These are phyloP conservation scores for Molanna angustata DNA, from an alignment of 2,888 invertebrate species.

Conservation along the genomic window DNA sequence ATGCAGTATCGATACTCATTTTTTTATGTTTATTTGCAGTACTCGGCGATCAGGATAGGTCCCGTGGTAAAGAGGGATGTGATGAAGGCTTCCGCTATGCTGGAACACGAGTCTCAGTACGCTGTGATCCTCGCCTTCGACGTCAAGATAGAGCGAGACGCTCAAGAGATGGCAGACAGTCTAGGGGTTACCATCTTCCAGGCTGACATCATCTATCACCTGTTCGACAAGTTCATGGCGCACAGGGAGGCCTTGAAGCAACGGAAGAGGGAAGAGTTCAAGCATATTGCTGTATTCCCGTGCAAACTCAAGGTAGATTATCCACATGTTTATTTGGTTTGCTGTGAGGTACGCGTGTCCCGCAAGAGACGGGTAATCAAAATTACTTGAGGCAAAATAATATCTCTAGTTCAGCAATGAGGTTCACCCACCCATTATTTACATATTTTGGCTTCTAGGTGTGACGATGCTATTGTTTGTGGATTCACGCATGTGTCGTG, in stretches of 20 bases:
- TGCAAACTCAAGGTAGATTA: slow-evolving; percentile 80
- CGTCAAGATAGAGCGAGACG: slow-evolving; percentile 96
- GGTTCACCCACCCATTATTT: no score
- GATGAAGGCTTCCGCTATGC: slow-evolving; percentile 99
- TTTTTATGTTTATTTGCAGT: slow-evolving; percentile 71
- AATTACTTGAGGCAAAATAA: no score
- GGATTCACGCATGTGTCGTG: no score
- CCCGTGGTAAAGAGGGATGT: slow-evolving; percentile 99
- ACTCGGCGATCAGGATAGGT: slow-evolving; percentile 97
- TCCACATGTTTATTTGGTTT: no score
- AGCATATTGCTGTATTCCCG: slow-evolving; percentile 97
- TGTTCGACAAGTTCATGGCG: slow-evolving; percentile 95
- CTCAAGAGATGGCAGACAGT: slow-evolving; percentile 94
- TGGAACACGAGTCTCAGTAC: slow-evolving; percentile 96
- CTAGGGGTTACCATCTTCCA: slow-evolving; percentile 94
- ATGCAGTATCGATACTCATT: no score
- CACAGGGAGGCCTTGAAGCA: slow-evolving; percentile 88
- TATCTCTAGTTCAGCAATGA: no score
- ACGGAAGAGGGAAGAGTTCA: slow-evolving; percentile 92
- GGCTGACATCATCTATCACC: slow-evolving; percentile 99
- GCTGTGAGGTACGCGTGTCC: no score
- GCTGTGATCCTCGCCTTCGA: slow-evolving; percentile 99
- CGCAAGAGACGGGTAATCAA: no score
- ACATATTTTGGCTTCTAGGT: no score
- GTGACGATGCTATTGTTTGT: no score